Conservation (phyloP, 2,113 vertebrate species). For the Oxygymnocypris stewartii region DNA sequence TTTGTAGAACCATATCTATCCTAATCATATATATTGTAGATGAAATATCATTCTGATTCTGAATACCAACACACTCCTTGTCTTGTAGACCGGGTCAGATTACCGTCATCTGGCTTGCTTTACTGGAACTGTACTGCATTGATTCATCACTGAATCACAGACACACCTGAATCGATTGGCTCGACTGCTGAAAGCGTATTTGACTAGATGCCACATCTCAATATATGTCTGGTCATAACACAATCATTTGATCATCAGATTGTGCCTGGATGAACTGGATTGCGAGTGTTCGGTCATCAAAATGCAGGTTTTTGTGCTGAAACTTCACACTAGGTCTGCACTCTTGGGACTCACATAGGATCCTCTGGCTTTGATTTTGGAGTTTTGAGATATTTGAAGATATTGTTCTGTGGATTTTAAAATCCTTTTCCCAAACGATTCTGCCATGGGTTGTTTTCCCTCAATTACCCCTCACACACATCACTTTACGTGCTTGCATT, state of each 20-base stretch:
- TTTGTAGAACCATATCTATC: not conserved
- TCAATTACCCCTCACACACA: not conserved
- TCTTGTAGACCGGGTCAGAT: not conserved
- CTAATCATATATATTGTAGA: too few species aligned
- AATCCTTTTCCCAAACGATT: not conserved
- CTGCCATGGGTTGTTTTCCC: not conserved
- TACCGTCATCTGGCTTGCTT: not conserved
- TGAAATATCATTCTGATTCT: not conserved
- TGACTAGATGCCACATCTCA: not conserved
- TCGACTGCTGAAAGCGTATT: not conserved
- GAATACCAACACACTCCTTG: not conserved
- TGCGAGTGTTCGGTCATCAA: not conserved
- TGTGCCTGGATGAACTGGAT: not conserved
- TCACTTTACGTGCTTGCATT: not conserved
- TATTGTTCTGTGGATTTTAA: not conserved
- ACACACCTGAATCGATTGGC: not conserved
- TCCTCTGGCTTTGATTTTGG: not conserved
- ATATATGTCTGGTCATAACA: not conserved
- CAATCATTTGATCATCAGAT: not conserved
- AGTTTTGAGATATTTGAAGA: too few species aligned
- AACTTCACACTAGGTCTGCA: not conserved
- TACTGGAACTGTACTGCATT: not conserved
- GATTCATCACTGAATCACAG: not conserved
- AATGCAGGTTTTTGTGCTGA: not conserved
- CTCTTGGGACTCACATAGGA: not conserved